A percentile compares a stretch with the other conserved stretches of the same genome.
phyloP scores from a whole-genome alignment of 2,113 vertebrate genomes.

The Zosterops hypoxanthus region DNA sequence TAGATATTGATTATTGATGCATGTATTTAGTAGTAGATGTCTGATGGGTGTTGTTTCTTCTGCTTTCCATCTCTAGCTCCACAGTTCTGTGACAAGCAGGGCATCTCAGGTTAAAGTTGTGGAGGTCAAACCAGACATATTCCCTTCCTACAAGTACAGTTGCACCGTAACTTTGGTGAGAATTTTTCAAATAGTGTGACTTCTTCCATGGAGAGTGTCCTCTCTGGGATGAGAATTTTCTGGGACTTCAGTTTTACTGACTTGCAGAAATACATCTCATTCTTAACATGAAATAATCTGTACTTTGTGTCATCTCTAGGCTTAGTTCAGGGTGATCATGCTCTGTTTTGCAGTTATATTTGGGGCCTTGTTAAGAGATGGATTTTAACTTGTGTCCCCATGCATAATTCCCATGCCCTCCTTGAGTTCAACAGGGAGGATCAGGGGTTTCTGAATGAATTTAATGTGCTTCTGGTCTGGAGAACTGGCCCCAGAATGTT shows the following conservation, averaged over 20 bases:
- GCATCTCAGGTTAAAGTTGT: slow-evolving; percentile 74
- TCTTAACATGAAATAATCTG: neutral
- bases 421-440: neutral
- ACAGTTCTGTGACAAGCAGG: slow-evolving; percentile 41
- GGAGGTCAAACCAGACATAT: slow-evolving; percentile 76
- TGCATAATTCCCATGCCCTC: neutral
- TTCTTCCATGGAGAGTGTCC: neutral
- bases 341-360: neutral
- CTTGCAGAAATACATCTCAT: neutral
- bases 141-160: slow-evolving; percentile 82
- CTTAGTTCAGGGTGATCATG: neutral
- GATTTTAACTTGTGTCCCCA: neutral
- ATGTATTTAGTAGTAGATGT: neutral
- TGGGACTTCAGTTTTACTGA: neutral
- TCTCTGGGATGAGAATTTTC: neutral
- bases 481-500: neutral
- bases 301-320: neutral
- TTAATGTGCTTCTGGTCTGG: neutral
- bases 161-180: slow-evolving; percentile 79
- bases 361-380: neutral
- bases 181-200: neutral
- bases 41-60: neutral
- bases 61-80: slow-evolving; percentile 59
- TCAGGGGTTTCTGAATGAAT: neutral
- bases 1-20: neutral